Evolutionary conservation across 2,888 invertebrate species (phyloP), one percentile per base, ranked within the genome.

Genomic region (Drosophila niveifrons): DNA sequence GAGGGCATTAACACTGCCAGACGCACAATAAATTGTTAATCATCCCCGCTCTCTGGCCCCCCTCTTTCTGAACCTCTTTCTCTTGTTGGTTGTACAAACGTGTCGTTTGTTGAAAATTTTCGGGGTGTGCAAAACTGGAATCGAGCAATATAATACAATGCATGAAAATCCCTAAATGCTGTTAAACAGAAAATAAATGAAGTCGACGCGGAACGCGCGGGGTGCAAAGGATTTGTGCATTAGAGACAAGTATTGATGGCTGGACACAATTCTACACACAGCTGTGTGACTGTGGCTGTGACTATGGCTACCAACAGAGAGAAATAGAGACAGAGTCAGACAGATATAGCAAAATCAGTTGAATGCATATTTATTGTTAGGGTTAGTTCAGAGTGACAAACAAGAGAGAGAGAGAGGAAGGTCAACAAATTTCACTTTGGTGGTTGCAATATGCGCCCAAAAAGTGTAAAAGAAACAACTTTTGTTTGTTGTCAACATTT

Each of bases 141-240:
- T 76, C 79, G 79, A 76, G 76, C 79, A 74, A 73, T 71, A 73
- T 71, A 61, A 41, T 59, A 77, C 75, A 85, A 85, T 82, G 82
- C 80, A 72, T 66, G 75, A 68, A 82, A 89, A 86, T 89, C 89
- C 89, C 78, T 88, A 84, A 89, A 82, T 84, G 80, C 78, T 89
- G 88, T 84, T 90, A 90, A 90, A 86, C 86, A 89, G 76, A 82
- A 90, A 90, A 90, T 82, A 89, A 89, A 89, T 90, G 89, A 89
- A 84, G 77, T 74, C 67, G 63, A 57, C 70, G 75, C 66, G 68
- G 56, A 52, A 56, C 55, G 44, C 6, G 63, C 53, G 66, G 82
- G 70, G 82, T 66, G 75, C 70, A 71, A 82, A 72, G 80, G 78
- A 86, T 82, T 82, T 85, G 72, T 72, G 86, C 83, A 74, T 78